Evolutionary conservation across 2,888 invertebrate species (phyloP).

Genomic region (Allophyes oxyacanthae): DNA sequence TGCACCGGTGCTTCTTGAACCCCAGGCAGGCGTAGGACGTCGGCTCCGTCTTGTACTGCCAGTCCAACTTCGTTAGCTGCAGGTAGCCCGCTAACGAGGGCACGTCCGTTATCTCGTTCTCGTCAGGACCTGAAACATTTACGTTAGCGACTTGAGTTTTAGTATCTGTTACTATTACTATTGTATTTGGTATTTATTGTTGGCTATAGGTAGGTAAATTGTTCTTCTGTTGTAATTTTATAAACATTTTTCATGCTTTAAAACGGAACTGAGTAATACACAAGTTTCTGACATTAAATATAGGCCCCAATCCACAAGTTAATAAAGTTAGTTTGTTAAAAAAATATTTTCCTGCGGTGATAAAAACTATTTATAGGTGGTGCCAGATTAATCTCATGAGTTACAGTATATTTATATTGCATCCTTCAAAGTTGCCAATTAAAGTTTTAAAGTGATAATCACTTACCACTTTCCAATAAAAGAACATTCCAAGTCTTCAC

Average conservation of each 20-base stretch:
- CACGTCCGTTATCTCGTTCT: conserved; percentile 96
- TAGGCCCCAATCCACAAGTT: too few relatives aligned
- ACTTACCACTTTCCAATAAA: conserved; percentile 92
- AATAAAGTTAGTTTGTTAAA: too few relatives aligned
- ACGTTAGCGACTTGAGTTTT: conserved; percentile 9
- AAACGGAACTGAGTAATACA: background rate
- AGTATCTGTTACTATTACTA: background rate
- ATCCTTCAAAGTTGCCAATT: background rate
- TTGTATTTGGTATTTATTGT: too few relatives aligned
- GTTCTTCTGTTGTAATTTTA: background rate
- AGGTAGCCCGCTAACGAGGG: conserved; percentile 96
- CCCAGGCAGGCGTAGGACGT: conserved; percentile 94
- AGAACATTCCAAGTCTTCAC: conserved; percentile 93
- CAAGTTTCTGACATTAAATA: too few relatives aligned
- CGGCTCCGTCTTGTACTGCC: conserved; percentile 97
- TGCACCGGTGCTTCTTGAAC: conserved; percentile 94
- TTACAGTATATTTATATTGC: too few relatives aligned
- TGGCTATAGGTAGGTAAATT: too few relatives aligned
- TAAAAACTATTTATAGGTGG: too few relatives aligned
- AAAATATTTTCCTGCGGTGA: too few relatives aligned
- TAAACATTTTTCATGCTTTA: background rate
- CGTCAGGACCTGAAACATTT: conserved; percentile 92
- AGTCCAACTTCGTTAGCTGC: conserved; percentile 95
- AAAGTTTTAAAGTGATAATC: conserved; percentile 1
- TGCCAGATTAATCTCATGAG: too few relatives aligned